Percentiles rank a stretch among this genome's conserved stretches.
These are phyloP conservation scores for Nothoprocta perdicaria DNA, from an alignment of 2,113 vertebrate species.

Conservation along the genomic window DNA sequence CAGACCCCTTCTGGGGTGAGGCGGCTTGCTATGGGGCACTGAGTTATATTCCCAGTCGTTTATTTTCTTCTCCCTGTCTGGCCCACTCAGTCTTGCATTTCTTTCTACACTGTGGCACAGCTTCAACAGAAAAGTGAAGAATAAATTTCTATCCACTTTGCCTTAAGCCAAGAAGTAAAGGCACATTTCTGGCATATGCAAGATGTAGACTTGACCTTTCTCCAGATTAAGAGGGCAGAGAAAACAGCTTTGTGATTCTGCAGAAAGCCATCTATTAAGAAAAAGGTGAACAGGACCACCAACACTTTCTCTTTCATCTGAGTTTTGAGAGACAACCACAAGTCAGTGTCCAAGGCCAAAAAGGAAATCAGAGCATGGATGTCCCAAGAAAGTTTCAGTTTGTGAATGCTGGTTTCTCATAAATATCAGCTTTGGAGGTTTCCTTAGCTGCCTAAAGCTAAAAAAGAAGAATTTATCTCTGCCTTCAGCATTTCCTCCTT, in stretches of 20 bases:
- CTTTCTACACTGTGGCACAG: neutral
- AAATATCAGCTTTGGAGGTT: neutral
- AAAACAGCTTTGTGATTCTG: neutral
- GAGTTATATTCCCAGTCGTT: neutral
- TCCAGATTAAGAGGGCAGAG: neutral
- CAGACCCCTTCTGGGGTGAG: neutral
- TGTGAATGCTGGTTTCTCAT: neutral
- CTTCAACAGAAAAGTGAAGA: neutral
- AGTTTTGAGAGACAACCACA: constrained; percentile 4
- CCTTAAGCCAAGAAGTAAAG: neutral
- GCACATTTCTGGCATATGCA: neutral
- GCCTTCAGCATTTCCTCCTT: neutral
- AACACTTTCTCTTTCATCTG: neutral
- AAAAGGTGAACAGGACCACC: neutral
- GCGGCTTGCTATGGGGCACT: accelerated
- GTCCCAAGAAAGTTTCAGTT: neutral
- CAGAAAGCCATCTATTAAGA: neutral
- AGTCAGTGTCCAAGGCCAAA: neutral
- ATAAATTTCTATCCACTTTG: neutral
- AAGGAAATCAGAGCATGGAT: neutral
- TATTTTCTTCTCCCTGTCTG: neutral
- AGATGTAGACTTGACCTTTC: neutral
- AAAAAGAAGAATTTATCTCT: neutral
- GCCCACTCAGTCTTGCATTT: neutral
- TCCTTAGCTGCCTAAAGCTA: neutral